Evolutionary conservation across 2,113 vertebrate genomes (phyloP).

Genomic region (Cryptotis parvus): DNA sequence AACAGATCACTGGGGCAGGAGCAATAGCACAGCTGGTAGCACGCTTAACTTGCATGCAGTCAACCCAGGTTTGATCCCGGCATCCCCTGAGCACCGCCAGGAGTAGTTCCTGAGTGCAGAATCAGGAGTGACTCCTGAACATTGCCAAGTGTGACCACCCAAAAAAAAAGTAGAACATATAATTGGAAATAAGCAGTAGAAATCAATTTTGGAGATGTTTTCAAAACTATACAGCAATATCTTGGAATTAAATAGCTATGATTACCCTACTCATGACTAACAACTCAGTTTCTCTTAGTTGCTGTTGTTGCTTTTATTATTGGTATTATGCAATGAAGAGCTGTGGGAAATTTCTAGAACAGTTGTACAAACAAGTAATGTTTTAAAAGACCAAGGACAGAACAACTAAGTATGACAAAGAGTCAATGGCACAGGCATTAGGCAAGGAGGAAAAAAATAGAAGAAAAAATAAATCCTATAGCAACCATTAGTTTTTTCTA

Average conservation of each 20-base stretch:
- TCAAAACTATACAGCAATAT: conserved; percentile 26
- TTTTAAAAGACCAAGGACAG: conserved; percentile 22
- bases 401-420: not conserved
- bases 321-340: not conserved
- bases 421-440: not conserved
- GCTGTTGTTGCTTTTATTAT: not conserved
- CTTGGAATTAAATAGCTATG: not conserved
- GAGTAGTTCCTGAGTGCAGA: too few species aligned
- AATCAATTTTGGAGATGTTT: not conserved
- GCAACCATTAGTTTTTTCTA: not conserved
- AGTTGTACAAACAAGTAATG: not conserved
- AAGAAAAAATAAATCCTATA: conserved; percentile 27
- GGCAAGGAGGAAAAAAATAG: not conserved
- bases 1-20: too few species aligned
- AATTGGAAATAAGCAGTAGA: not conserved
- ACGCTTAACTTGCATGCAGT: too few species aligned
- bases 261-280: not conserved
- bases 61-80: too few species aligned
- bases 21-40: too few species aligned
- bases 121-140: too few species aligned
- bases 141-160: too few species aligned
- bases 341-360: not conserved
- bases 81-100: too few species aligned
- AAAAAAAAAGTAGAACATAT: conserved; percentile 7
- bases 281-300: not conserved